These are phyloP conservation scores for Osmerus eperlanus DNA, from an alignment of 2,113 vertebrate species.

Conservation along the genomic window DNA sequence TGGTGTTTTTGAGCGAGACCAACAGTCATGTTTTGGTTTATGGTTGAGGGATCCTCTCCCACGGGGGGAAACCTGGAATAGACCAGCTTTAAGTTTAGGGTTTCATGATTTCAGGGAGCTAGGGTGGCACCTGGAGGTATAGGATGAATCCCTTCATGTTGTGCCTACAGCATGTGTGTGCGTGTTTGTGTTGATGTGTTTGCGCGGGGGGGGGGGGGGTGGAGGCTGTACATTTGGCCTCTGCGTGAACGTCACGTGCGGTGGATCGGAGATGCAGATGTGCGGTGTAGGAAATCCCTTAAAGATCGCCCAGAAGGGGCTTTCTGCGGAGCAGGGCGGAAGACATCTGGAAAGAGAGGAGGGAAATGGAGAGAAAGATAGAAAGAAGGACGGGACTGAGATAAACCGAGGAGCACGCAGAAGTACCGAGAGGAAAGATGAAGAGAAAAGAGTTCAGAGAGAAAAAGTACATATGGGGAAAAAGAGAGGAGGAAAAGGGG, in stretches of 20 bases:
- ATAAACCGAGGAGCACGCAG: neutral
- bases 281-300: conserved; percentile 17
- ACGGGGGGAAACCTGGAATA: conserved; percentile 18
- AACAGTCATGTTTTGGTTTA: neutral
- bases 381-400: neutral
- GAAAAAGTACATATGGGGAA: no score
- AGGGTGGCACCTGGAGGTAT: conserved; percentile 20
- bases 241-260: neutral
- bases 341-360: conserved; percentile 38
- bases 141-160: conserved; percentile 5
- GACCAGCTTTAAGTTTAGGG: conserved; percentile 33
- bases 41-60: conserved; percentile 2
- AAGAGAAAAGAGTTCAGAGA: no score
- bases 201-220: neutral
- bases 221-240: conserved; percentile 3
- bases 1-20: neutral
- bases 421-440: no score
- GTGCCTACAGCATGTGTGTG: neutral
- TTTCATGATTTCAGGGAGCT: neutral
- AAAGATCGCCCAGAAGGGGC: conserved; percentile 15
- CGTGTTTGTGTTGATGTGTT: conserved; percentile 4
- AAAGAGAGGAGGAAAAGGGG: no score
- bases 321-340: conserved; percentile 15
- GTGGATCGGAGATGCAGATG: conserved; percentile 37
- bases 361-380: conserved; percentile 6